phyloP scores from a whole-genome alignment of 2,113 vertebrate species.

The Dromiciops gliroides region DNA sequence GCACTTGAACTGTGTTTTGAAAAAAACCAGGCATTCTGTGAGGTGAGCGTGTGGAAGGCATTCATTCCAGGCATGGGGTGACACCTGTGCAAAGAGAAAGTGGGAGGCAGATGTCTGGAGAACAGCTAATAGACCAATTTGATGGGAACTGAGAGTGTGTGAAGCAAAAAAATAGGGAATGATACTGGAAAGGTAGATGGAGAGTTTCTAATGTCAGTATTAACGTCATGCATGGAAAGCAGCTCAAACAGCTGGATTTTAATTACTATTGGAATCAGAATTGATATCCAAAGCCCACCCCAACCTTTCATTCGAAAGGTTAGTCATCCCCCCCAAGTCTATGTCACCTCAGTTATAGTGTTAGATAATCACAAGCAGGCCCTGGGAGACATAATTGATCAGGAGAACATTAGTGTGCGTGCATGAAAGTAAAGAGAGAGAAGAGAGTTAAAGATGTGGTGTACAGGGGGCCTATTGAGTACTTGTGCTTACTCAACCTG shows the following conservation, averaged over 20 bases:
- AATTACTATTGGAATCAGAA: not conserved
- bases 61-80: not conserved
- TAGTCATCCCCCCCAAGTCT: not conserved
- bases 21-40: not conserved
- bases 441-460: not conserved
- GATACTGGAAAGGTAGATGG: not conserved
- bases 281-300: not conserved
- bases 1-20: not conserved
- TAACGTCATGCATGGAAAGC: not conserved
- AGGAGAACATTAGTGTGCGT: not conserved
- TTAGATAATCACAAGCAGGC: not conserved
- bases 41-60: not conserved
- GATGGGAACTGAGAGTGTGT: not conserved
- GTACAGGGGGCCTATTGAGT: not conserved
- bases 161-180: not conserved
- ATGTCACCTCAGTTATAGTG: not conserved
- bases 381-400: not conserved
- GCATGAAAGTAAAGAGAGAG: not conserved
- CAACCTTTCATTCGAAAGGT: not conserved
- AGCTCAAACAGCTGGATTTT: not conserved
- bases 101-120: not conserved
- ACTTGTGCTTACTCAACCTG: not conserved
- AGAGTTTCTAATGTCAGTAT: not conserved
- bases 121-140: not conserved
- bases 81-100: not conserved